Conservation (phyloP, 1,140 invertebrate species). For the Bombus impatiens region DNA sequence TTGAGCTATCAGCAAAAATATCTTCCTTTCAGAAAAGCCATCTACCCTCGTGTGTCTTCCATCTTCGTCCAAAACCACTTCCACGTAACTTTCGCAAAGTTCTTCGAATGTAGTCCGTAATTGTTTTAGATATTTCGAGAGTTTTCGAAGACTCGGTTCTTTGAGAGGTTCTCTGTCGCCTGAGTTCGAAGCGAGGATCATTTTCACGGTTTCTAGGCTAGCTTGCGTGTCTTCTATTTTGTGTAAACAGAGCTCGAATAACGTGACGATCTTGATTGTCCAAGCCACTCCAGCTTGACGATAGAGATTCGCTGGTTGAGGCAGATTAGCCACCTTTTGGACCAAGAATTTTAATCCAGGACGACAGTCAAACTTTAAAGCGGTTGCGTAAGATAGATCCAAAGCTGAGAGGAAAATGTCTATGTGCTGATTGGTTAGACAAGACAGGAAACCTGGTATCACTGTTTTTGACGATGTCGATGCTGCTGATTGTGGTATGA, state of each 20-base stretch:
- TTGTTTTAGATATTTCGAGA: constrained; percentile 72
- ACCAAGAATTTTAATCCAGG: constrained; percentile 96
- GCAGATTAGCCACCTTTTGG: constrained; percentile 94
- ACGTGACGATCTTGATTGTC: constrained; percentile 93
- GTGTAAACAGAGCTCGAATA: constrained; percentile 87
- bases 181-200: constrained; percentile 80
- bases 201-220: constrained; percentile 86
- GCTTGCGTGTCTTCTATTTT: constrained; percentile 83
- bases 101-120: constrained; percentile 83
- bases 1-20: constrained; percentile 86
- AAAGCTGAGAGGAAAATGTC: constrained; percentile 88
- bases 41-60: constrained; percentile 84
- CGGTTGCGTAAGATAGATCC: constrained; percentile 90
- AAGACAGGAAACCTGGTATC: constrained; percentile 50
- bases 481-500: constrained; percentile 79
- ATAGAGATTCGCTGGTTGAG: constrained; percentile 95
- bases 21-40: constrained; percentile 84
- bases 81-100: constrained; percentile 85
- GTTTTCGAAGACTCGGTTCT: constrained; percentile 51
- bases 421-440: constrained; percentile 68
- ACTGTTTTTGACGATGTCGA: constrained; percentile 82
- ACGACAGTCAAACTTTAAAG: constrained; percentile 92
- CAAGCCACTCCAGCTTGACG: constrained; percentile 95
- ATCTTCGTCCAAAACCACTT: constrained; percentile 84
- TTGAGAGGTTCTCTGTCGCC: constrained; percentile 45